These are phyloP conservation scores for Stichopus horrens DNA, from an alignment of 53 echinoderm and acorn worm species.

Conservation along the genomic window DNA sequence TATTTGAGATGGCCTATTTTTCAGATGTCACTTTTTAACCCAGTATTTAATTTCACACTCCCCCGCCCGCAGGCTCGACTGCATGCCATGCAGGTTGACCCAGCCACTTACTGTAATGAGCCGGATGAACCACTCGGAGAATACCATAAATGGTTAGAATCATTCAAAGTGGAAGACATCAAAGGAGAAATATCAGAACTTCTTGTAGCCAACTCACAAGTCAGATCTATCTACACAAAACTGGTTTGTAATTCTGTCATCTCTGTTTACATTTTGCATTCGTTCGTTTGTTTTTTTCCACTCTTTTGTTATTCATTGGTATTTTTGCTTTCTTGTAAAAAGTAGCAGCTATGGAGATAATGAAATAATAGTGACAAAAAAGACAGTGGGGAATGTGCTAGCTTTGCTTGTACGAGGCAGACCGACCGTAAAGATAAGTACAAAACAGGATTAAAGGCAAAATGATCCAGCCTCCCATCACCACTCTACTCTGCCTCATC, in stretches of 20 bases:
- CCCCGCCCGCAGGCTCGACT: slow-evolving; percentile 70
- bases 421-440: too few relatives aligned
- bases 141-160: slow-evolving; percentile 73
- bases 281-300: not conserved
- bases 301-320: too few relatives aligned
- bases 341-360: too few relatives aligned
- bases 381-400: too few relatives aligned
- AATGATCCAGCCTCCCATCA: too few relatives aligned
- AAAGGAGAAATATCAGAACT: slow-evolving; percentile 98
- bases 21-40: too few relatives aligned
- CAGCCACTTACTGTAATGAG: slow-evolving; percentile 95
- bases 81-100: slow-evolving; percentile 89
- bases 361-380: too few relatives aligned
- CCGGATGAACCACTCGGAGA: slow-evolving; percentile 71
- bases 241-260: slow-evolving; percentile 60
- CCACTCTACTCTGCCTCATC: too few relatives aligned
- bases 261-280: not conserved
- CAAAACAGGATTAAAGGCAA: too few relatives aligned
- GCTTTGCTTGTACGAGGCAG: too few relatives aligned
- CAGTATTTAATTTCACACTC: not conserved
- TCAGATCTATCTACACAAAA: slow-evolving; percentile 93
- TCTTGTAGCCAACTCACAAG: slow-evolving; percentile 88
- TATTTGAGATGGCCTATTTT: not conserved
- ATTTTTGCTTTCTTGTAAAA: too few relatives aligned
- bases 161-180: slow-evolving; percentile 74